Conservation (phyloP, 2,113 vertebrate genomes). For the Tragelaphus strepsiceros region DNA sequence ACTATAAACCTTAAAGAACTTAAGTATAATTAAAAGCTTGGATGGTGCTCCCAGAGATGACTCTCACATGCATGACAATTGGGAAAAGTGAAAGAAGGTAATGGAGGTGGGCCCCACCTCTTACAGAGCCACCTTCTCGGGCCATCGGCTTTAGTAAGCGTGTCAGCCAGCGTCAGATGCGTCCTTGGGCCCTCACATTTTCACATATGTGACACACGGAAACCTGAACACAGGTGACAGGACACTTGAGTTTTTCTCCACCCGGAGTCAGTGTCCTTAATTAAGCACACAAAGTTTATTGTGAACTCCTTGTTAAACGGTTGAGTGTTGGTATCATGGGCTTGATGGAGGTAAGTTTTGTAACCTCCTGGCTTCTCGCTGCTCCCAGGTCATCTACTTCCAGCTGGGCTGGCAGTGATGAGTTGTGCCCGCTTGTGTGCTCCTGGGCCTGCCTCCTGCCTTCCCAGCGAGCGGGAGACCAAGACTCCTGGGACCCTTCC, state of each 20-base stretch:
- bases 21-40: neutral
- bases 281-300: neutral
- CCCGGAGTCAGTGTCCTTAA: neutral
- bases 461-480: rapidly evolving
- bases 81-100: neutral
- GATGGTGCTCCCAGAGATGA: neutral
- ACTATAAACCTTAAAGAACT: neutral
- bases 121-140: neutral
- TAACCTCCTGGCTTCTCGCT: neutral
- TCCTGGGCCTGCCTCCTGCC: neutral
- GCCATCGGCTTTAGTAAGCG: neutral
- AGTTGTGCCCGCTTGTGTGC: neutral
- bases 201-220: neutral
- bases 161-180: neutral
- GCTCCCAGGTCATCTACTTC: neutral
- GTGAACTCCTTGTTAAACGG: neutral
- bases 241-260: neutral
- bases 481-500: constrained; percentile 66
- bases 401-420: neutral
- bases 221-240: neutral
- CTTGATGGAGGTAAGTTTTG: neutral
- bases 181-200: neutral
- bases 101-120: neutral
- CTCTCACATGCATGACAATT: neutral
- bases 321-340: neutral